Evolutionary conservation across 1,140 invertebrate species (phyloP).

Genomic region (Orchestia grillus): DNA sequence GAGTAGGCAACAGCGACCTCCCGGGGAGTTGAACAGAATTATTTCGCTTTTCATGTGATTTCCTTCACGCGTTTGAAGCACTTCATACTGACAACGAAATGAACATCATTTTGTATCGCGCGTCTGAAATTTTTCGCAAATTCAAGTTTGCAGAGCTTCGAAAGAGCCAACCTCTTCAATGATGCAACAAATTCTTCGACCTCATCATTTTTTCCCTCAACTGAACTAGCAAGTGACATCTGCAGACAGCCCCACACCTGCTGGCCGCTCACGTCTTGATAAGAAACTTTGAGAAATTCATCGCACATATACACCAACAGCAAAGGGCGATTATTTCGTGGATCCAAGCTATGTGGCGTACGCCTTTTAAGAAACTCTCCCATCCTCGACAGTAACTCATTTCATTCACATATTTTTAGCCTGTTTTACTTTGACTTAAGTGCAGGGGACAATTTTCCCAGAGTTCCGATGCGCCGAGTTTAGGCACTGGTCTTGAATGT

Average conservation of each 20-base stretch:
- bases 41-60: not conserved
- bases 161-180: not conserved
- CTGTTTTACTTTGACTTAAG: too few relatives aligned
- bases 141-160: not conserved
- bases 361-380: too few relatives aligned
- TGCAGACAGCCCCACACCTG: not conserved
- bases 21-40: not conserved
- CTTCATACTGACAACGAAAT: not conserved
- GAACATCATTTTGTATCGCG: not conserved
- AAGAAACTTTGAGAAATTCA: not conserved
- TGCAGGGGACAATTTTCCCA: too few relatives aligned
- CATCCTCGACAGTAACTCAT: too few relatives aligned
- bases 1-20: not conserved
- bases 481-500: too few relatives aligned
- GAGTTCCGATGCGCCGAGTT: too few relatives aligned
- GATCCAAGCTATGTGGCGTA: not conserved
- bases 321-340: not conserved
- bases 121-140: not conserved
- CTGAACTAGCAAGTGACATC: not conserved
- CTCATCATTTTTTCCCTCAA: not conserved
- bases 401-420: too few relatives aligned
- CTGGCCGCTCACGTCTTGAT: not conserved
- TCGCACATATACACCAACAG: not conserved
- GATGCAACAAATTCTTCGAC: not conserved
- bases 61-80: not conserved